Evolutionary conservation across 1,140 invertebrate genomes (phyloP), one percentile per base, ranked within the genome.

Genomic region (Sycophila sp.): DNA sequence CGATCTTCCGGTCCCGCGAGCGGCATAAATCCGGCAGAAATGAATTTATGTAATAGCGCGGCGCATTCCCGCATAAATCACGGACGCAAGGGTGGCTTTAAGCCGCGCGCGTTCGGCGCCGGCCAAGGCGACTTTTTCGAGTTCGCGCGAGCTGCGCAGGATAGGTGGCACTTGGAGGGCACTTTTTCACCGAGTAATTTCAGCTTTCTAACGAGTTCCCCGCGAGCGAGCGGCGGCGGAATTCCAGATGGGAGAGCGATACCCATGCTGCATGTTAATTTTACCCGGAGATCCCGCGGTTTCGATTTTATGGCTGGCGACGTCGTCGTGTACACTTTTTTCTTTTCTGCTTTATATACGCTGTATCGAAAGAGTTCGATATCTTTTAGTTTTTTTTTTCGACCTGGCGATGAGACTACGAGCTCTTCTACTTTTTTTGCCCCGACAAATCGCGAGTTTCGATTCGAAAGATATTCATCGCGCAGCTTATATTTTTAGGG

Each of bases 21-120:
- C 19, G 40, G 30, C 53, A 36, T 51, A 51, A 51, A 56, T 11
- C 11, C 28, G 13, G 40, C n/a, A 40, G 45, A 34, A 56, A 66
- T 66, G 64, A 66, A 66, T 56, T 66, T 66, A 55, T 7, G 51
- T 66, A 66, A 66, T 55, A 66, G 51, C 32, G 6, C 26, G 24
- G n/a, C 28, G 51, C 22, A 56, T 66, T 56, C 28, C 49, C 10
- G 22, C 51, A 58, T 68, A 68, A 47, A 68, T 68, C 40, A 68
- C 13, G 19, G 17, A 40, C 38, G 8, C 8, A 38, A n/a, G 8
- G n/a, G 1, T 42, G 40, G n/a, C n/a, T n/a, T n/a, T n/a, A n/a
- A n/a, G 42, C 15, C 7, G 8, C 26, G 32, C n/a, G 28, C 28
- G 17, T 2, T 13, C 24, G 2, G 26, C 15, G 51, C 51, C 15